Evolutionary conservation across 2,888 invertebrate genomes (phyloP).

Genomic region (Drosophila yooni): DNA sequence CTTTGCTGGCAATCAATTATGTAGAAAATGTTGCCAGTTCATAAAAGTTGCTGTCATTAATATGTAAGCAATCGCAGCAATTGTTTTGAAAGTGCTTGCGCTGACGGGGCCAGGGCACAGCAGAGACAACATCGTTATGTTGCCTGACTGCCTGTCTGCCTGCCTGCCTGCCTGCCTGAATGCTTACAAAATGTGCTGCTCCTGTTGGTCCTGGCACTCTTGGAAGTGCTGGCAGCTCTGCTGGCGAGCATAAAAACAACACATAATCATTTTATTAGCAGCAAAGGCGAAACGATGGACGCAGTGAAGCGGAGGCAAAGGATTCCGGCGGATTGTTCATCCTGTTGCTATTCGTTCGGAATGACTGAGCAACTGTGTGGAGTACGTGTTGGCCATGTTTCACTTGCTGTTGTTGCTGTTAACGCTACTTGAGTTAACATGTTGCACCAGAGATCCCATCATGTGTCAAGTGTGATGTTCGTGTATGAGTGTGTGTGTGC

Average conservation of each 20-base stretch:
- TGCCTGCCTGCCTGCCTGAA: conserved; percentile 13
- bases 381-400: conserved; percentile 58
- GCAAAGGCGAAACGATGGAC: conserved; percentile 43
- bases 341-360: conserved; percentile 53
- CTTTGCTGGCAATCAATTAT: conserved; percentile 66
- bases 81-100: conserved; percentile 60
- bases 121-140: conserved; percentile 3
- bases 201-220: conserved; percentile 8
- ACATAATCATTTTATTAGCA: conserved; percentile 80
- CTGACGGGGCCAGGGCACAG: not conserved
- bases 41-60: conserved; percentile 73
- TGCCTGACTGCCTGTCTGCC: not conserved
- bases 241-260: conserved; percentile 71
- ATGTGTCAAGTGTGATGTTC: conserved; percentile 54
- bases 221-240: conserved; percentile 1
- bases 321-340: conserved; percentile 64
- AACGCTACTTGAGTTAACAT: conserved; percentile 75
- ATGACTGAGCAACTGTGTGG: conserved; percentile 45
- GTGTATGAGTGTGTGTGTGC: conserved; percentile 18
- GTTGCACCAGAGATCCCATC: conserved; percentile 71
- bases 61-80: conserved; percentile 73
- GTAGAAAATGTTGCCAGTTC: conserved; percentile 63
- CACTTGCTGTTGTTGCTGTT: conserved; percentile 44
- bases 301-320: conserved; percentile 61
- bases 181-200: conserved; percentile 20